Evolutionary conservation across 2,797 vertebrate species (phyloP).

Genomic region (Clarias platycephalus): DNA sequence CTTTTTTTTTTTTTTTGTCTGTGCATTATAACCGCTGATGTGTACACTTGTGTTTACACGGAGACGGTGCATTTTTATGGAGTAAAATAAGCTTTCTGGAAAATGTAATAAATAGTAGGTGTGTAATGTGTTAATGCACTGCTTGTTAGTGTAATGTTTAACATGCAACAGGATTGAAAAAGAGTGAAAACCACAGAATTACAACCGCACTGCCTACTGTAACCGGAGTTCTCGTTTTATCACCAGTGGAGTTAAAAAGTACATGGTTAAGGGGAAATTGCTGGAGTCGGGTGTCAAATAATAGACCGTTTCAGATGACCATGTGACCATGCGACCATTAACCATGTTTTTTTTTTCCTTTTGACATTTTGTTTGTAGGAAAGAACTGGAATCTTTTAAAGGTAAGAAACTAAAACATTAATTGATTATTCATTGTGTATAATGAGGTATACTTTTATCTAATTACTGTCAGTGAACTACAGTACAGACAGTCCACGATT

Average conservation of each 20-base stretch:
- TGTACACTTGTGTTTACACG: not conserved
- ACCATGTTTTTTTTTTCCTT: constrained; percentile 27
- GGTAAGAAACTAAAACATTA: constrained; percentile 71
- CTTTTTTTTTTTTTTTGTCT: not conserved
- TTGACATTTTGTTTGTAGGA: constrained; percentile 74
- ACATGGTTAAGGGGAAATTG: not conserved
- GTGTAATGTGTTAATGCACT: not conserved
- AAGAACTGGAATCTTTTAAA: constrained; percentile 87
- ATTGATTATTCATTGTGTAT: not conserved
- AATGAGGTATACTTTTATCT: not conserved
- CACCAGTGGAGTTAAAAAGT: not conserved
- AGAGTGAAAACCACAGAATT: not conserved
- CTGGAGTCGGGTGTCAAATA: not conserved
- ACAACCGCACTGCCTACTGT: no score
- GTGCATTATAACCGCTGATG: not conserved
- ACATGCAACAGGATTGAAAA: not conserved
- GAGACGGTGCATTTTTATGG: not conserved
- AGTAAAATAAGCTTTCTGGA: not conserved
- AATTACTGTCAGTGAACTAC: not conserved
- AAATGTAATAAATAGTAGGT: not conserved
- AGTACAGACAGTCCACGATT: not conserved
- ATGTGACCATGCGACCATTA: not conserved
- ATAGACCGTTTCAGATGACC: not conserved
- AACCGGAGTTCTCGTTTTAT: not conserved
- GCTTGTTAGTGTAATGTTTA: not conserved